These are phyloP conservation scores for Nomada fabriciana DNA, from an alignment of 2,888 invertebrate genomes.

Conservation along the genomic window DNA sequence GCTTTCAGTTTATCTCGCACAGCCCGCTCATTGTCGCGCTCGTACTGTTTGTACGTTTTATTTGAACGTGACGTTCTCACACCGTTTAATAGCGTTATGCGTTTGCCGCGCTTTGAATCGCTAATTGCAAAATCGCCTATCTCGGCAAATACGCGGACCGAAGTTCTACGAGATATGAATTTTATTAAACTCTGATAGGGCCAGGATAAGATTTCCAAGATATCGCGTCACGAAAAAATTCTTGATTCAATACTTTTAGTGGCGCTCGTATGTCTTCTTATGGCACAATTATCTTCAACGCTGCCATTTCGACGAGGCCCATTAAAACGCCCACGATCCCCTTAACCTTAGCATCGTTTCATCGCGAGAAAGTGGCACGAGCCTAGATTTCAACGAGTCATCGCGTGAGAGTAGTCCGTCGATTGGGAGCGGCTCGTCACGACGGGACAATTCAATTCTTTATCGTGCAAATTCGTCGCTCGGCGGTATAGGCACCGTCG, in stretches of 20 bases:
- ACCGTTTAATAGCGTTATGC: not conserved
- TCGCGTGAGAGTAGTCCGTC: not conserved
- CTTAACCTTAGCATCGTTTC: constrained; percentile 47
- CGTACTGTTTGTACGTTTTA: constrained; percentile 27
- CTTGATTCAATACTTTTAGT: not conserved
- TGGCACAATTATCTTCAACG: not conserved
- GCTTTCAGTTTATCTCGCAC: constrained; percentile 38
- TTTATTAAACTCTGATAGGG: not conserved
- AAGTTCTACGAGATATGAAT: not conserved
- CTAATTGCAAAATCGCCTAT: constrained; percentile 30
- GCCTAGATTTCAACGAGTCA: constrained; percentile 15
- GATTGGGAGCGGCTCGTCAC: not conserved
- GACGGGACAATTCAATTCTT: constrained; percentile 18
- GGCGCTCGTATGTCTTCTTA: not conserved
- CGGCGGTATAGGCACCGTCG: not conserved
- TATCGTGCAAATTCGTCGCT: constrained; percentile 32
- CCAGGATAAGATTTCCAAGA: too few relatives aligned
- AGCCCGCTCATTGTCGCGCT: constrained; percentile 14
- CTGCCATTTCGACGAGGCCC: constrained; percentile 2
- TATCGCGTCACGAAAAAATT: not conserved
- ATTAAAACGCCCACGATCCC: constrained; percentile 21
- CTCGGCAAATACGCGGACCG: too few relatives aligned
- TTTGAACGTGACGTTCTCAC: constrained; percentile 25
- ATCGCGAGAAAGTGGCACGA: constrained; percentile 16
- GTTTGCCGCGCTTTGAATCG: not conserved